phyloP scores from a whole-genome alignment of 1,140 invertebrate species.

The Alviniconcha marisindica region DNA sequence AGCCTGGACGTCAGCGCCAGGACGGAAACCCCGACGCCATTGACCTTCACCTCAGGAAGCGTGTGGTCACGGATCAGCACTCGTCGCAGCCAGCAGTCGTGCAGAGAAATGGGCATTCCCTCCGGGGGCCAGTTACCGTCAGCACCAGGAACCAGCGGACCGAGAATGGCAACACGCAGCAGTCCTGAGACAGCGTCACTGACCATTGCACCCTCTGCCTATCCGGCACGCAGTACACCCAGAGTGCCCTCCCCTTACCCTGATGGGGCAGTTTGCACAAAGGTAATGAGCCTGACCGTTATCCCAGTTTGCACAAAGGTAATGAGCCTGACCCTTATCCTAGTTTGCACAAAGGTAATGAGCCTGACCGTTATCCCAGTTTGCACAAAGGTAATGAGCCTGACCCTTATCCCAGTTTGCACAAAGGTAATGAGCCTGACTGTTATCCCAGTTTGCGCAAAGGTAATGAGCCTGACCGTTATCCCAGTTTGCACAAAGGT shows the following conservation, averaged over 20 bases:
- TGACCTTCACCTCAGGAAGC: conserved; percentile 10
- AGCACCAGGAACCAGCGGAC: background rate
- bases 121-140: no score
- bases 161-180: conserved; percentile 20
- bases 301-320: no score
- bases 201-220: background rate
- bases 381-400: no score
- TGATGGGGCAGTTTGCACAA: conserved; percentile 25
- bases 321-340: no score
- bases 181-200: conserved; percentile 12
- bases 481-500: no score
- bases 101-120: background rate
- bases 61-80: conserved; percentile 30
- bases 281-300: no score
- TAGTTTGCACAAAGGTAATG: no score
- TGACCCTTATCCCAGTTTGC: no score
- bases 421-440: no score
- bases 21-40: background rate
- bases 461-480: background rate
- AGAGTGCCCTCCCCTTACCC: conserved; percentile 27
- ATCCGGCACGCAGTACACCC: conserved; percentile 15
- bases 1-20: background rate
- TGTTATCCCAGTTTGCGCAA: conserved; percentile 18
- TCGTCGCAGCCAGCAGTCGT: background rate
- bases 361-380: no score